Percentiles rank a stretch among this genome's conserved stretches.
These are phyloP conservation scores for Trididemnum clinides DNA, from an alignment of 23 tunicate genomes.

Conservation along the genomic window DNA sequence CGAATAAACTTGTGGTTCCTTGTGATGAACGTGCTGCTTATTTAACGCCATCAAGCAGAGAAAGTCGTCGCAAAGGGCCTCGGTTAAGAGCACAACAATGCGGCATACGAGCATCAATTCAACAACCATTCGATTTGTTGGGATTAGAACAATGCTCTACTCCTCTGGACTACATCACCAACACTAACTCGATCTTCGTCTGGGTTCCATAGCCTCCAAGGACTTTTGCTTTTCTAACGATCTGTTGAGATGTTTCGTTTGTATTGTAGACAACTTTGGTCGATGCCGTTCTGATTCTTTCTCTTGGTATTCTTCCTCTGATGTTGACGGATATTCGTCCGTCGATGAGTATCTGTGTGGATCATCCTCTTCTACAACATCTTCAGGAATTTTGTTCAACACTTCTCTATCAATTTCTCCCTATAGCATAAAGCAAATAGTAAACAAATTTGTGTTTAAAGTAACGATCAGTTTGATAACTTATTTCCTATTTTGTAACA, in stretches of 20 bases:
- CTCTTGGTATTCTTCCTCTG: slow-evolving; percentile 33
- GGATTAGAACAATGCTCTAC: too few species aligned
- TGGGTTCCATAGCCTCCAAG: neutral
- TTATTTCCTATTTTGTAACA: too few species aligned
- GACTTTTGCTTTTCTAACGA: neutral
- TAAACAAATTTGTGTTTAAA: too few species aligned
- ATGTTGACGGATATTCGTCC: neutral
- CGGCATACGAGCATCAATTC: too few species aligned
- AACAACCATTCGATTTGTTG: too few species aligned
- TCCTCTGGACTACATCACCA: too few species aligned
- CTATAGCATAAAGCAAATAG: slow-evolving; percentile 24
- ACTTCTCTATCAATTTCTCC: slow-evolving; percentile 90
- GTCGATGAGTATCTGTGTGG: neutral
- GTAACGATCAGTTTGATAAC: too few species aligned
- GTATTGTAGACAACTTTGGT: neutral
- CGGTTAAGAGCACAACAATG: neutral
- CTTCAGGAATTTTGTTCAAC: slow-evolving; percentile 78
- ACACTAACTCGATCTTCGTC: slow-evolving; percentile 14
- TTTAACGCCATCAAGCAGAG: neutral
- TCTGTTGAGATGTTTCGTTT: slow-evolving; percentile 16
- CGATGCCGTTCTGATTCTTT: neutral
- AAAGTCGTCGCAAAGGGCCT: neutral
- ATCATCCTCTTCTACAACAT: neutral
- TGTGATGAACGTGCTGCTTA: neutral
- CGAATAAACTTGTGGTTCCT: neutral